phyloP scores from a whole-genome alignment of 2,888 invertebrate species.

The Falcaria lacertinaria region DNA sequence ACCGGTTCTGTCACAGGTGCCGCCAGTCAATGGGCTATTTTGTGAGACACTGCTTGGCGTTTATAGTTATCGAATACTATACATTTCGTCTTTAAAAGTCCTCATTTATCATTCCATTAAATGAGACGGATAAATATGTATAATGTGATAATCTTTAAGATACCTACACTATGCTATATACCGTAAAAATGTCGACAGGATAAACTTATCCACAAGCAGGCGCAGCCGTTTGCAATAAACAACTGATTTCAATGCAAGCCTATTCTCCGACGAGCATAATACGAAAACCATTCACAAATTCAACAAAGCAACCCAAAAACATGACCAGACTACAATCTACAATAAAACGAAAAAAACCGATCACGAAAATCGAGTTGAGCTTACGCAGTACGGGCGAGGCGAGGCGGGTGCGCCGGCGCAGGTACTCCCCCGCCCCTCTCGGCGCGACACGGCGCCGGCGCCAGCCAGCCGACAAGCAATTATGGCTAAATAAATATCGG shows the following conservation, averaged over 20 bases:
- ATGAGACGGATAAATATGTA: constrained; percentile 19
- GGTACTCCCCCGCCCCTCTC: constrained; percentile 26
- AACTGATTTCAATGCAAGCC: constrained; percentile 34
- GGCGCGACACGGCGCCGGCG: constrained; percentile 76
- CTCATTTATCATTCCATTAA: neutral
- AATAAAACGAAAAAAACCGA: constrained; percentile 60
- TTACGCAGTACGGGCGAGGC: constrained; percentile 48
- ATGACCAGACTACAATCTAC: constrained; percentile 57
- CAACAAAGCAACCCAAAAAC: constrained; percentile 71
- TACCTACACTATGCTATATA: neutral
- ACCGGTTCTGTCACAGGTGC: constrained; percentile 69
- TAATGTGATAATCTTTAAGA: neutral
- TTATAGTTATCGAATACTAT: constrained; percentile 42
- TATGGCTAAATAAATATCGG: constrained; percentile 79
- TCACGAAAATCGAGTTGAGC: constrained; percentile 72
- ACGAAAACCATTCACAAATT: constrained; percentile 68
- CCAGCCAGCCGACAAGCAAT: constrained; percentile 76
- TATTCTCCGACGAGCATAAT: constrained; percentile 36
- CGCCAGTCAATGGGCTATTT: constrained; percentile 51
- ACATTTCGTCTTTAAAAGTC: neutral
- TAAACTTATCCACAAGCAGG: constrained; percentile 18
- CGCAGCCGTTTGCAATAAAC: constrained; percentile 33
- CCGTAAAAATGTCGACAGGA: constrained; percentile 10
- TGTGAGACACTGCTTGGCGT: constrained; percentile 39
- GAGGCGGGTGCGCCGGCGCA: constrained; percentile 50